phyloP scores from a whole-genome alignment of 64 coral and sea anemone species.

The Hydrozoanthus tunicans region DNA sequence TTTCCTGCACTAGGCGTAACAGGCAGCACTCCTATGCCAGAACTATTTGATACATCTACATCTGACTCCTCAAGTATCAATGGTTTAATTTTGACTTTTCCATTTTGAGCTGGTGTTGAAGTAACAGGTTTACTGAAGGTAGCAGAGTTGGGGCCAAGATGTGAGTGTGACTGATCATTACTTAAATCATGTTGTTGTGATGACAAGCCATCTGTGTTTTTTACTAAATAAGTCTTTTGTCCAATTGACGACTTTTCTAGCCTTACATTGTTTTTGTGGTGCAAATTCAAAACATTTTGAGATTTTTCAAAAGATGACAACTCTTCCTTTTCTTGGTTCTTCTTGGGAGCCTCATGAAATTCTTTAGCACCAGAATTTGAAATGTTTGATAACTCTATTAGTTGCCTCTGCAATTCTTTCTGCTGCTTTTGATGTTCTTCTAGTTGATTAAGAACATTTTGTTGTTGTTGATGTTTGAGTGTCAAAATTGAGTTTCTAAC shows the following conservation, averaged over 20 bases:
- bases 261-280: background rate
- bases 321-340: constrained; percentile 20
- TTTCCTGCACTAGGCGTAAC: constrained; percentile 49
- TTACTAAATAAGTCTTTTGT: constrained; percentile 47
- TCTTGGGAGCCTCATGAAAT: background rate
- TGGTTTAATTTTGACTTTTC: constrained; percentile 35
- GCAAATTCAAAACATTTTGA: constrained; percentile 23
- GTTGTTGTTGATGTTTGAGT: constrained; percentile 74
- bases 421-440: constrained; percentile 75
- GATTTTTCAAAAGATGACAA: constrained; percentile 19
- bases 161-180: background rate
- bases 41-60: background rate
- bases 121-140: constrained; percentile 50
- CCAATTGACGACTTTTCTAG: constrained; percentile 15
- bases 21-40: background rate
- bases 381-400: constrained; percentile 63
- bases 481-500: constrained; percentile 47
- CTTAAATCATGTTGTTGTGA: background rate
- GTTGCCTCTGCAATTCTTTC: constrained; percentile 62
- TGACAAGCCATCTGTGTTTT: background rate
- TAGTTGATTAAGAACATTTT: constrained; percentile 67
- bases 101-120: constrained; percentile 68
- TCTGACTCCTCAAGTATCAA: constrained; percentile 57
- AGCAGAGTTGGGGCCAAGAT: background rate
- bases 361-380: background rate